Evolutionary conservation across 2,888 invertebrate genomes (phyloP).

Genomic region (Eristalinus sepulchralis): DNA sequence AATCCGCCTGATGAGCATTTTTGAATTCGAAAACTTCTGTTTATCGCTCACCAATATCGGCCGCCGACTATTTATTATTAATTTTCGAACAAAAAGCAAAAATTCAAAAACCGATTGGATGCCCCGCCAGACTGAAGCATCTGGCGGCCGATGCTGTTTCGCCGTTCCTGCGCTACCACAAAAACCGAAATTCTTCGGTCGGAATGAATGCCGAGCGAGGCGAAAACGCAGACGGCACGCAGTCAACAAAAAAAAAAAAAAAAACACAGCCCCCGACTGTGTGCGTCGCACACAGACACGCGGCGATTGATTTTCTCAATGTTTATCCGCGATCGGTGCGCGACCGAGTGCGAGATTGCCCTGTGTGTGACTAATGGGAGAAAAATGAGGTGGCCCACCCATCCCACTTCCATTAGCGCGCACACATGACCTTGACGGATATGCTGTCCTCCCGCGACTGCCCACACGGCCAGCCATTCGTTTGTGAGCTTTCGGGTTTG

Average conservation of each 20-base stretch:
- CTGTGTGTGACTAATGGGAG: slow-evolving; percentile 19
- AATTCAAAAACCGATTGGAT: background rate
- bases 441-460: slow-evolving; percentile 48
- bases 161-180: background rate
- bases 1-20: slow-evolving; percentile 5
- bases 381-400: slow-evolving; percentile 1
- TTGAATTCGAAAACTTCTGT: background rate
- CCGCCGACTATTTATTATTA: slow-evolving; percentile 20
- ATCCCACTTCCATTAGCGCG: slow-evolving; percentile 7
- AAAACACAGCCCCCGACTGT: background rate
- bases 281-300: background rate
- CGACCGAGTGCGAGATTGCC: background rate
- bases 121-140: slow-evolving; percentile 42
- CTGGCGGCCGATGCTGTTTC: slow-evolving; percentile 12
- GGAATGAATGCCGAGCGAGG: background rate
- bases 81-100: background rate
- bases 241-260: too few species aligned
- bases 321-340: background rate
- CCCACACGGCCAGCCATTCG: background rate
- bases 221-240: background rate
- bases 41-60: background rate
- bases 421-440: slow-evolving; percentile 49
- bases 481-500: background rate
- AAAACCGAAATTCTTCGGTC: slow-evolving; percentile 14
- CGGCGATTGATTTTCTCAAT: background rate